Evolutionary conservation across 2,888 invertebrate species (phyloP).

Genomic region (Choristoneura rosaceana): DNA sequence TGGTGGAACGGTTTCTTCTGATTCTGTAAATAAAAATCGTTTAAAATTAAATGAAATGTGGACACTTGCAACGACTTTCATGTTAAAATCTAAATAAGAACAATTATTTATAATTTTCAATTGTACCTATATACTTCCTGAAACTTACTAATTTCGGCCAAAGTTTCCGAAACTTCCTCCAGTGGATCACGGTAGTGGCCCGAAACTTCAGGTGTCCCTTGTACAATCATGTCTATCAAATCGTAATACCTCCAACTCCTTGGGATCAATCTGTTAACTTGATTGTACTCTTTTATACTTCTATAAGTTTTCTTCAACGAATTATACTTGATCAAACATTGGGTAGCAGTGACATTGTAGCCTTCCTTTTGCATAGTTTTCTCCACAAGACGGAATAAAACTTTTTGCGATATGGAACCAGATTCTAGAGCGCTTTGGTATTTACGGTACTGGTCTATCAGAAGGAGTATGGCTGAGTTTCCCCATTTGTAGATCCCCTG

Average conservation of each 20-base stretch:
- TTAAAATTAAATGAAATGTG: not conserved
- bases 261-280: constrained; percentile 19
- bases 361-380: constrained; percentile 17
- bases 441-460: constrained; percentile 33
- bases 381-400: constrained; percentile 13
- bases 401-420: constrained; percentile 23
- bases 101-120: too few species aligned
- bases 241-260: constrained; percentile 33
- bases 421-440: constrained; percentile 22
- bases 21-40: constrained; percentile 16
- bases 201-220: constrained; percentile 5
- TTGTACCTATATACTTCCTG: too few species aligned
- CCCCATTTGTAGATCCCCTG: constrained; percentile 21
- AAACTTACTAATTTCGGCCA: constrained; percentile 31
- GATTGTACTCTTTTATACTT: constrained; percentile 26
- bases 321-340: constrained; percentile 23
- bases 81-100: too few species aligned
- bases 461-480: constrained; percentile 14
- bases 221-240: constrained; percentile 20
- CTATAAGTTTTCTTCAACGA: constrained; percentile 25
- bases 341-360: constrained; percentile 13
- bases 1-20: constrained; percentile 3
- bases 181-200: constrained; percentile 10
- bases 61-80: too few species aligned
- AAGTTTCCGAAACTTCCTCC: constrained; percentile 23